phyloP scores from a whole-genome alignment of 2,113 vertebrate species.

The Sula dactylatra region DNA sequence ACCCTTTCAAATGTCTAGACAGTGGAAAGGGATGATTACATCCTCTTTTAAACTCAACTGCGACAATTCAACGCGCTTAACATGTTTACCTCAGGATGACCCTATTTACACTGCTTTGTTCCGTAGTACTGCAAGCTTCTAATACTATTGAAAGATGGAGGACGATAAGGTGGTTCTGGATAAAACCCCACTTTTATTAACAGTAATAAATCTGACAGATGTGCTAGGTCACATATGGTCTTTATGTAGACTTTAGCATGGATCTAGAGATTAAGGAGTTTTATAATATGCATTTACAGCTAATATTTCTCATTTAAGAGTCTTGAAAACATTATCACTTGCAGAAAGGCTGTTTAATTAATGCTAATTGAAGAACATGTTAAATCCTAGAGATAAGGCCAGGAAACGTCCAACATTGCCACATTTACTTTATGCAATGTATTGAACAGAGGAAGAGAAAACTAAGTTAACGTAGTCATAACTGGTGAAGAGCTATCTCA shows the following conservation, averaged over 20 bases:
- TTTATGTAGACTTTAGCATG: neutral
- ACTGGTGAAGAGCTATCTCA: neutral
- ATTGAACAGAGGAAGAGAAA: neutral
- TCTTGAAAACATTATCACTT: neutral
- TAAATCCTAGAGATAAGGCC: neutral
- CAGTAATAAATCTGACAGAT: neutral
- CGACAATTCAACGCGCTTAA: neutral
- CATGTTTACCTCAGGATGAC: slow-evolving; percentile 15
- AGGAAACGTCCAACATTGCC: neutral
- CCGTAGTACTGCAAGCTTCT: neutral
- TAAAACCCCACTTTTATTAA: neutral
- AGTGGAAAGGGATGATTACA: slow-evolving; percentile 15
- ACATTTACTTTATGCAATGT: neutral
- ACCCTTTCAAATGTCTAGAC: slow-evolving; percentile 50
- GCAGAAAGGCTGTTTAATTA: slow-evolving; percentile 4
- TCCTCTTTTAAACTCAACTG: slow-evolving; percentile 17
- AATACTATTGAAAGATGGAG: neutral
- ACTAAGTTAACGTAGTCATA: neutral
- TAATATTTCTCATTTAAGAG: neutral
- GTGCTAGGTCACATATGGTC: neutral
- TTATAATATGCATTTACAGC: neutral
- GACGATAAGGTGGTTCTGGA: neutral
- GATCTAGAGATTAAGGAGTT: neutral
- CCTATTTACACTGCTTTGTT: neutral
- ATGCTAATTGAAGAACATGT: neutral